These are phyloP conservation scores for Agriopis leucophaearia DNA, from an alignment of 2,888 invertebrate species.

Conservation along the genomic window DNA sequence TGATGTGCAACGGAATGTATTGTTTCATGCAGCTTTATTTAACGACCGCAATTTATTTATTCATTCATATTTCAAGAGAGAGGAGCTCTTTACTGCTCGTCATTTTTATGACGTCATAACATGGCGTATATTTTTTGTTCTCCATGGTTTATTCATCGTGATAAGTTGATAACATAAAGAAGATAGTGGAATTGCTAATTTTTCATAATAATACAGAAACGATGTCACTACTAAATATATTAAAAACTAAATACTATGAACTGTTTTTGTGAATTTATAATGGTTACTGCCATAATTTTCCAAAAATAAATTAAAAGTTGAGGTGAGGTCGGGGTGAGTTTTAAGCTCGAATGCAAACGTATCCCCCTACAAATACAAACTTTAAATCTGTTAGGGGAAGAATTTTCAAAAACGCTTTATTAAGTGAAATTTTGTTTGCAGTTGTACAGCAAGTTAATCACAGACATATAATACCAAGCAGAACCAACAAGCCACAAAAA, in stretches of 20 bases:
- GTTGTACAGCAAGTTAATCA: too few relatives aligned
- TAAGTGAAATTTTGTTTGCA: too few relatives aligned
- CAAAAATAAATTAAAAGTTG: too few relatives aligned
- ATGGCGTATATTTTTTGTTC: slow-evolving; percentile 21
- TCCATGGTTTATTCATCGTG: slow-evolving; percentile 31
- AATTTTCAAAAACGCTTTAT: too few relatives aligned
- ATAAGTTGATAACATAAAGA: slow-evolving; percentile 16
- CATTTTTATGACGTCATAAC: slow-evolving; percentile 35
- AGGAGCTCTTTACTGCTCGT: slow-evolving; percentile 31
- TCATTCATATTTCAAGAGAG: slow-evolving; percentile 25
- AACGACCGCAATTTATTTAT: slow-evolving; percentile 24
- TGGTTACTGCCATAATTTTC: too few relatives aligned
- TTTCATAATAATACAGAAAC: slow-evolving; percentile 10
- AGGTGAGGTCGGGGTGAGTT: too few relatives aligned
- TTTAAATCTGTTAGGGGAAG: too few relatives aligned
- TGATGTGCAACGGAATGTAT: slow-evolving; percentile 8
- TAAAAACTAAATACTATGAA: too few relatives aligned
- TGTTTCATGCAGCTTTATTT: slow-evolving; percentile 21
- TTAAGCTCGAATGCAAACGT: too few relatives aligned
- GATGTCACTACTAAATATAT: background rate
- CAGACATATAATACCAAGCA: too few relatives aligned
- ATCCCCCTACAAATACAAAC: too few relatives aligned
- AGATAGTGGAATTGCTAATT: slow-evolving; percentile 16
- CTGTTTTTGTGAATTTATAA: background rate
- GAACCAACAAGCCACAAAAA: too few relatives aligned